A percentile compares a stretch with the other conserved stretches of the same genome.
Conservation (phyloP, 2,888 invertebrate species). For the Hypercompe scribonia region DNA sequence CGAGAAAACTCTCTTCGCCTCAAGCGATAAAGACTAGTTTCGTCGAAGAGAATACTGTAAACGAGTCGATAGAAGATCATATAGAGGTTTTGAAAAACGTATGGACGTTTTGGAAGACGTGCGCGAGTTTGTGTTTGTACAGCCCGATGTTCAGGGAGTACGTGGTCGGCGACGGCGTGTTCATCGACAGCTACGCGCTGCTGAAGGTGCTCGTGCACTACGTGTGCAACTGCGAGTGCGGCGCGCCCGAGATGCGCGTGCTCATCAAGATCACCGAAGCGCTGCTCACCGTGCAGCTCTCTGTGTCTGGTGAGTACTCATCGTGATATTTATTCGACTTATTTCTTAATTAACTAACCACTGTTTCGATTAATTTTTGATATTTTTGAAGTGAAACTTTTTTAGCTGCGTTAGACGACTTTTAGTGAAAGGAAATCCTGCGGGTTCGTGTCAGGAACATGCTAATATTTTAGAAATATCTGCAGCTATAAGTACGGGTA, state of each 20-base stretch:
- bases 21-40: slow-evolving; percentile 52
- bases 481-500: no score
- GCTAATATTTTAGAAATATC: no score
- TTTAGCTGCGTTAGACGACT: no score
- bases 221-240: slow-evolving; percentile 58
- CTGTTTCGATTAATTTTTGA: no score
- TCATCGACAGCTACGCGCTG: slow-evolving; percentile 73
- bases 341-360: no score
- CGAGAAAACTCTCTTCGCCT: slow-evolving; percentile 55
- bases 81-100: slow-evolving; percentile 75
- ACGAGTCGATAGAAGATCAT: slow-evolving; percentile 60
- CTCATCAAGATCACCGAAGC: slow-evolving; percentile 77
- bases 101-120: slow-evolving; percentile 83
- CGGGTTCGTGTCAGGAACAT: no score
- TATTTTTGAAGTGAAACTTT: no score
- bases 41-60: slow-evolving; percentile 49
- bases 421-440: no score
- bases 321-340: no score
- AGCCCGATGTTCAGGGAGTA: slow-evolving; percentile 85
- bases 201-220: slow-evolving; percentile 71
- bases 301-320: slow-evolving; percentile 72
- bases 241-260: slow-evolving; percentile 61
- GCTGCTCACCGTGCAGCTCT: slow-evolving; percentile 77
- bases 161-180: slow-evolving; percentile 72
- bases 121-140: slow-evolving; percentile 83